These are phyloP conservation scores for Lepidurus couesii DNA, from an alignment of 1,140 invertebrate species.

Conservation along the genomic window DNA sequence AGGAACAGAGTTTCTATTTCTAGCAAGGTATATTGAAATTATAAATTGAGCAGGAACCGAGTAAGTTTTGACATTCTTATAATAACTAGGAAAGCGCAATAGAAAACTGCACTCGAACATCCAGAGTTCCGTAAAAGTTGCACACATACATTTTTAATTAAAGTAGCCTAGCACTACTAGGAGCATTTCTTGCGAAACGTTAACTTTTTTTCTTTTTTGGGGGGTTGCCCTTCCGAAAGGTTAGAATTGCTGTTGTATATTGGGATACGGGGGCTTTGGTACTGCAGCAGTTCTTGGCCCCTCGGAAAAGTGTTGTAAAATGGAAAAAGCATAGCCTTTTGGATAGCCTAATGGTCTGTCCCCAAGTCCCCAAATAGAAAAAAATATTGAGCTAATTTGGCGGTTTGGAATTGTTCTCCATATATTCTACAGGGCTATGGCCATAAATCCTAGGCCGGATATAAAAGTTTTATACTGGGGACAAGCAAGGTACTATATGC, in stretches of 20 bases:
- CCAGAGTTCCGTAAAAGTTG: background rate
- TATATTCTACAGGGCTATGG: conserved; percentile 4
- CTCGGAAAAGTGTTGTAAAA: background rate
- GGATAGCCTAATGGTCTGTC: background rate
- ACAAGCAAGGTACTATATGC: background rate
- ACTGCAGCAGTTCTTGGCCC: background rate
- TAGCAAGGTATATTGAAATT: background rate
- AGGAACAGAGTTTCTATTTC: background rate
- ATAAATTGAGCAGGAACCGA: background rate
- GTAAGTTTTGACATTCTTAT: too few species aligned
- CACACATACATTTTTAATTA: background rate
- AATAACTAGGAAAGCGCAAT: background rate
- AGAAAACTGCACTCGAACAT: background rate
- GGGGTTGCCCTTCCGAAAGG: background rate
- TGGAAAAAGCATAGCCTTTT: background rate
- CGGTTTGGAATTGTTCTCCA: conserved; percentile 19
- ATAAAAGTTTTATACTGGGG: background rate
- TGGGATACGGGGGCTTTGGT: background rate
- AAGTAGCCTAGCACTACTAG: background rate
- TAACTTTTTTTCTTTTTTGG: background rate
- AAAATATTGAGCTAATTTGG: conserved; percentile 20
- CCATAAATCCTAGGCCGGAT: background rate
- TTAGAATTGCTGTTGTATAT: too few species aligned
- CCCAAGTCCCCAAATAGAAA: conserved; percentile 3
- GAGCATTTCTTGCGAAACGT: background rate